Base-by-base conservation (phyloP, 2,113 vertebrate species). In the Mustela nigripes region DNA sequence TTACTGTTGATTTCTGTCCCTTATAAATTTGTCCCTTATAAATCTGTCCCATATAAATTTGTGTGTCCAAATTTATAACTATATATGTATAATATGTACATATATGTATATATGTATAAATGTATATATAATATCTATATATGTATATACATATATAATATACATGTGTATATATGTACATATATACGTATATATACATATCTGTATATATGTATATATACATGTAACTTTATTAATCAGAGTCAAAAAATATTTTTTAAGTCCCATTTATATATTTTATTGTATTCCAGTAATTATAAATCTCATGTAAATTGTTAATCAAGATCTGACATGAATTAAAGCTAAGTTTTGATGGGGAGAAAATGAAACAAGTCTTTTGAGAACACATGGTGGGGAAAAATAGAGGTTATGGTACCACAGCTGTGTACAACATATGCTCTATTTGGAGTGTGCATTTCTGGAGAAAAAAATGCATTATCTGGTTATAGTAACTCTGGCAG, bases 131-230 rank as follows among this genome's bases (percentile, higher is more conserved):
- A 58, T 26, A 62, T 24, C 10, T 63, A 28, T 28, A 28, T 31
- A 62, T 24, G 10, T 31, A 14, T 53, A 48, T 45, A 45, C 8
- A 9, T 8, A 12, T 50, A 50, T 50, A 6, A 42, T 42, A 45
- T 45, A 45, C 45, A 45, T 45, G 26, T 62, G 4, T 63, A 11
- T 28, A 11, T 63, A 63, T 5, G 1, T 31, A 15, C 4, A 16
- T 53, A 15, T 16, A 12, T 31, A 4, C 11, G 2, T 48, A 48
- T 62, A 11, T 28, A 28, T 28, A 12, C 28, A 65, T 12, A 3
- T 50, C 3, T 50, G 4, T 11, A 5, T 6, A 31, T 31, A 26
- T 79, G 4, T 58, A 7, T 16, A 0, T 9, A 2, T 2, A 45
- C 22, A 7, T 1, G 19, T 33, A 56, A 4, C 6, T 87, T 91